Conservation (phyloP, 2,797 vertebrate genomes). For the Rhinogobio ventralis region DNA sequence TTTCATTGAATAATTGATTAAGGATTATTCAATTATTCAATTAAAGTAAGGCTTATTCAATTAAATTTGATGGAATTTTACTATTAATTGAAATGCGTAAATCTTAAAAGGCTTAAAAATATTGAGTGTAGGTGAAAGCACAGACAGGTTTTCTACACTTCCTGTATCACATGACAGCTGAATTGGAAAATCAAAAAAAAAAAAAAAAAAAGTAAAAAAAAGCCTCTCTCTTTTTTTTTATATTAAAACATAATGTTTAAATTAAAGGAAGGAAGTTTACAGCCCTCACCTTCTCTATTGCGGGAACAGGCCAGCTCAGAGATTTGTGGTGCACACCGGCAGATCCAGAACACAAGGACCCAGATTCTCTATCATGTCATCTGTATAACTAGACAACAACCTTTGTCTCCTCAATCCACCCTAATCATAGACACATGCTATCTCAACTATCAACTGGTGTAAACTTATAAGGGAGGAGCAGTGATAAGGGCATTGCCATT, state of each 20-base stretch:
- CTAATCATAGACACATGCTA: neutral
- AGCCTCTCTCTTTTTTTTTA: neutral
- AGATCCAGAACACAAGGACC: conserved; percentile 7
- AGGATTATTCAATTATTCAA: no score
- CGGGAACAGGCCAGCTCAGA: neutral
- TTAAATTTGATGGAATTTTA: no score
- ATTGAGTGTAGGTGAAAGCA: neutral
- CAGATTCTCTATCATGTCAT: conserved; percentile 1
- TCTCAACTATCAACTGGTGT: neutral
- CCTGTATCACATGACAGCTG: neutral
- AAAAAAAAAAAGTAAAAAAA: no score
- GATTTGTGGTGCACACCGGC: neutral
- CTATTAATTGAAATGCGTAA: no score
- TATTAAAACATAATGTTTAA: neutral
- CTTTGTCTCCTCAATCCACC: conserved; percentile 23
- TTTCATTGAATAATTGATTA: no score
- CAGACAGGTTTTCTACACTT: neutral
- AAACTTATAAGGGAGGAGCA: neutral
- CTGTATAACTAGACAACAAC: conserved; percentile 1
- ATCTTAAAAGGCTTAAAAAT: no score
- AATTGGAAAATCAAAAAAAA: neutral
- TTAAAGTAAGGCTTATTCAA: no score
- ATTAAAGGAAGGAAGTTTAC: neutral
- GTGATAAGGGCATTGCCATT: neutral
- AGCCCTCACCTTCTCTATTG: neutral